phyloP scores from a whole-genome alignment of 37 sponge, comb jelly and placozoan genomes.

The Petrosia ficiformis region DNA sequence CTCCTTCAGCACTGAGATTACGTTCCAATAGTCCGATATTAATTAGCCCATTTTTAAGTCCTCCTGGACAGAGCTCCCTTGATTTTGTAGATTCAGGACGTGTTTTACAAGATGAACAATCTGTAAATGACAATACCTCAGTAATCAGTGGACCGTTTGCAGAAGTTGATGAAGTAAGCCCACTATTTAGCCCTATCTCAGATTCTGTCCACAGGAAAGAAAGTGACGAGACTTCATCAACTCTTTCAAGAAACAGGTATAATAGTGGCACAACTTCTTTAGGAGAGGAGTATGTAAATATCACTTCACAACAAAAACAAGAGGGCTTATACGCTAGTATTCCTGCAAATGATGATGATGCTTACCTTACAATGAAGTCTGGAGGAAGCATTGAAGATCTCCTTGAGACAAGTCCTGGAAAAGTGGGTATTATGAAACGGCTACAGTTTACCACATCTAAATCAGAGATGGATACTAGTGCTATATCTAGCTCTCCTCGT shows the following conservation, averaged over 20 bases:
- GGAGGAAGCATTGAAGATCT: not conserved
- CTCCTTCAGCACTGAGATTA: too few species aligned
- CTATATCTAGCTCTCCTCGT: not conserved
- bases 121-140: slow-evolving; percentile 35
- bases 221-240: not conserved
- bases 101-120: too few species aligned
- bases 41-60: too few species aligned
- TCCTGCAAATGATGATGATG: not conserved
- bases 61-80: too few species aligned
- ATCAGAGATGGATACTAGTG: not conserved
- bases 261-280: not conserved
- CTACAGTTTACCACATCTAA: not conserved
- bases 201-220: not conserved
- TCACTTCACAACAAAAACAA: not conserved
- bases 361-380: not conserved
- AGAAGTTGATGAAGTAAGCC: slow-evolving; percentile 22
- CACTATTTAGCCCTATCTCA: not conserved
- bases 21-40: too few species aligned
- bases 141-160: slow-evolving; percentile 47
- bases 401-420: not conserved
- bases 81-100: too few species aligned
- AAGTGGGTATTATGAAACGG: not conserved
- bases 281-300: not conserved
- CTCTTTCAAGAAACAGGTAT: not conserved
- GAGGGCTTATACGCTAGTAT: not conserved